phyloP scores from a whole-genome alignment of 2,113 vertebrate species.

The Dromiciops gliroides region DNA sequence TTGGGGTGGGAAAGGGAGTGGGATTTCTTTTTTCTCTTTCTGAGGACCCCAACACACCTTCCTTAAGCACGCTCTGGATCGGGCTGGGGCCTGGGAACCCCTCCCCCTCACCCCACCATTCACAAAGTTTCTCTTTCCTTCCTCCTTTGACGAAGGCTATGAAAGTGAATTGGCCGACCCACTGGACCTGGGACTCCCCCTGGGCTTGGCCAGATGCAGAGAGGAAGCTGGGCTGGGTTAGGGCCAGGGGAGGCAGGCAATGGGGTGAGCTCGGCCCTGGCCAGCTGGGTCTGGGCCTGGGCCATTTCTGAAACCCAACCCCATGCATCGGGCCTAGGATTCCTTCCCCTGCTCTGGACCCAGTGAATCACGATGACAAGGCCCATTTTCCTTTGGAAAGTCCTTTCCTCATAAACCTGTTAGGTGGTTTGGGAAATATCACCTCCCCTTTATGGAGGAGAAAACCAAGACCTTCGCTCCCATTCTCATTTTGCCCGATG shows the following conservation, averaged over 20 bases:
- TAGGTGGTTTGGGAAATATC: not conserved
- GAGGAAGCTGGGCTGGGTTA: not conserved
- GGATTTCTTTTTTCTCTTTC: not conserved
- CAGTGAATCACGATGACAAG: not conserved
- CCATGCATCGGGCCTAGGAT: not conserved
- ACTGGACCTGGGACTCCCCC: not conserved
- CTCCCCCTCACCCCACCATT: accelerated
- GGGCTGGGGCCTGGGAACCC: too few species aligned
- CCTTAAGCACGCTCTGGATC: not conserved
- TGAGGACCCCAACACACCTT: not conserved
- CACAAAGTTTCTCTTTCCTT: not conserved
- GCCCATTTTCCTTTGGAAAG: not conserved
- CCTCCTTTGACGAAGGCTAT: not conserved
- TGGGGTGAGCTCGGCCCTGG: not conserved
- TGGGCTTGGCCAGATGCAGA: not conserved
- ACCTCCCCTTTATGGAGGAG: too few species aligned
- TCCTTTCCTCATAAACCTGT: not conserved
- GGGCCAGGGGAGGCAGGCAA: not conserved
- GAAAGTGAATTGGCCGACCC: not conserved
- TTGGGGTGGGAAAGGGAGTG: not conserved
- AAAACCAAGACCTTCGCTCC: too few species aligned
- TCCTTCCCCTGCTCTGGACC: not conserved
- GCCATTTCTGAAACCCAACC: not conserved
- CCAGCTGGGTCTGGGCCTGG: not conserved
- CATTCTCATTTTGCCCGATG: too few species aligned